Percentiles rank a stretch among this genome's conserved stretches.
Evolutionary conservation across 2,797 vertebrate species (phyloP).

Genomic region (Muscicapa striata): DNA sequence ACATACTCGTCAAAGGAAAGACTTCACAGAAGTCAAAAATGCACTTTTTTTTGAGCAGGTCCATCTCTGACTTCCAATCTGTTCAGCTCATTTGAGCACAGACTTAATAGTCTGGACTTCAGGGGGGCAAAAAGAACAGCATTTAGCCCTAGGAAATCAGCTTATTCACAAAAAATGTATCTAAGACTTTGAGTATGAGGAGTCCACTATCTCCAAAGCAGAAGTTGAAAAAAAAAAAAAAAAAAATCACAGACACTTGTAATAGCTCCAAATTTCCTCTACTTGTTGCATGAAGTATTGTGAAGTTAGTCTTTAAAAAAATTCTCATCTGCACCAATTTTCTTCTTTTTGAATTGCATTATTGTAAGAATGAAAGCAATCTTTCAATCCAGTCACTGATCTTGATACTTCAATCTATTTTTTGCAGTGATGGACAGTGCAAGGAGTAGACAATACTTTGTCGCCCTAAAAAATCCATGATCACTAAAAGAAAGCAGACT

Average conservation of each 20-base stretch:
- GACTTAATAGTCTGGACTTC: background rate
- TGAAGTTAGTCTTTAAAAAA: background rate
- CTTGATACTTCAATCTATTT: conserved; percentile 31
- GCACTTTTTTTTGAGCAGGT: background rate
- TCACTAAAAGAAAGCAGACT: conserved; percentile 11
- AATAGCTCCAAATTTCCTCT: background rate
- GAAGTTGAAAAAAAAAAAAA: background rate
- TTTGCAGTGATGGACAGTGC: conserved; percentile 14
- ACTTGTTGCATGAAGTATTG: background rate
- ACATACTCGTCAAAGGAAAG: background rate
- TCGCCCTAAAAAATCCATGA: background rate
- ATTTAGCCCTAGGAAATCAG: background rate
- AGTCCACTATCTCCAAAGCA: background rate
- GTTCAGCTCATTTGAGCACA: background rate
- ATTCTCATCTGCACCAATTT: conserved; percentile 4
- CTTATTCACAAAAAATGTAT: background rate
- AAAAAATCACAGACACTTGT: background rate
- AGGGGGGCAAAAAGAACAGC: background rate
- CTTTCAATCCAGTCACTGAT: conserved; percentile 30
- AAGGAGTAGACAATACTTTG: background rate
- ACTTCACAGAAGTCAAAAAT: background rate
- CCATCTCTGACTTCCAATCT: background rate
- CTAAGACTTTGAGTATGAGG: background rate
- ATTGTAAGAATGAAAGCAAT: conserved; percentile 28
- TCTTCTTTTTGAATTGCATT: conserved; percentile 23